A percentile compares a stretch with the other conserved stretches of the same genome.
phyloP scores from a whole-genome alignment of 2,888 invertebrate genomes.

The Leistus spinibarbis region DNA sequence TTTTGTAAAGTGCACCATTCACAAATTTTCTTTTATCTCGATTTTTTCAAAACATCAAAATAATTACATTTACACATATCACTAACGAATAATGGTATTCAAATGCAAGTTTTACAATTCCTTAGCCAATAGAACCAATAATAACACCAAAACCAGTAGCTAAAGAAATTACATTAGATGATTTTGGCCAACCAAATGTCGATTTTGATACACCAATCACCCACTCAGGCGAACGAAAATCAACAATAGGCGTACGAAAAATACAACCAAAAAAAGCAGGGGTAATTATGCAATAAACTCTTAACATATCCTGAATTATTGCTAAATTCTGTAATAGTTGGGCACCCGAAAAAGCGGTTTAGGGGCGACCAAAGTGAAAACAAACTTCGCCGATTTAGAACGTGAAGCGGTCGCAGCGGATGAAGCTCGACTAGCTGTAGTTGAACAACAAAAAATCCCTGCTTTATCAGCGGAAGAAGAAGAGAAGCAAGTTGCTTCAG shows the following conservation, averaged over 20 bases:
- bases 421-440: constrained; percentile 63
- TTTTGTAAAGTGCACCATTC: neutral
- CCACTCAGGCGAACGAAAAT: constrained; percentile 60
- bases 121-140: neutral
- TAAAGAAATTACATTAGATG: constrained; percentile 12
- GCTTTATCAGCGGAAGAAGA: constrained; percentile 66
- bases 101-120: no score
- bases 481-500: constrained; percentile 70
- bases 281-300: constrained; percentile 59
- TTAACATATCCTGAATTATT: neutral
- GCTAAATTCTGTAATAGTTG: constrained; percentile 61
- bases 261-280: constrained; percentile 71
- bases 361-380: constrained; percentile 93
- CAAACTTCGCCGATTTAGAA: constrained; percentile 95
- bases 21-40: no score
- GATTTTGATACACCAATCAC: constrained; percentile 49
- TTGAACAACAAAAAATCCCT: constrained; percentile 55
- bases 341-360: constrained; percentile 87
- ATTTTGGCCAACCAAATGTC: constrained; percentile 52
- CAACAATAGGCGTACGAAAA: constrained; percentile 75
- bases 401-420: constrained; percentile 86
- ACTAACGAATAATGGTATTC: no score
- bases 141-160: neutral
- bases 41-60: neutral
- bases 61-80: no score